Evolutionary conservation across 92 coral and sea anemone species (phyloP).

Genomic region (Metridium senile): DNA sequence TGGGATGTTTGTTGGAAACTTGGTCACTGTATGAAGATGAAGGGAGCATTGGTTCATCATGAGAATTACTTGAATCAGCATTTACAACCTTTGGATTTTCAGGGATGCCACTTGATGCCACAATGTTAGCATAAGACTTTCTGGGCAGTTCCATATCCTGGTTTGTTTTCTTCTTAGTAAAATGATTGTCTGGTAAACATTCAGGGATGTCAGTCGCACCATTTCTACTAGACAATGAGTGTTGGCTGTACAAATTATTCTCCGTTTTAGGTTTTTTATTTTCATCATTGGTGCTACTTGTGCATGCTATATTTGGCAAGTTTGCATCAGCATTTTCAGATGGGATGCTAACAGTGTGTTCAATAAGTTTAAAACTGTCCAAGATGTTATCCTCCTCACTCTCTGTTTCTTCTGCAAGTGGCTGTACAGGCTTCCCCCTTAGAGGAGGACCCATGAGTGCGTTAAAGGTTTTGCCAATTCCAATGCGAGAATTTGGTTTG

Average conservation of each 20-base stretch:
- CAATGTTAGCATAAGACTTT: background rate
- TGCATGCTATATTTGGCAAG: background rate
- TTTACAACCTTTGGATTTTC: background rate
- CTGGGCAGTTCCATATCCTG: too few relatives aligned
- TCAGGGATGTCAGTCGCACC: background rate
- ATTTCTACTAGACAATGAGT: background rate
- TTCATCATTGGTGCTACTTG: slow-evolving; percentile 5
- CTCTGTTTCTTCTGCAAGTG: slow-evolving; percentile 53
- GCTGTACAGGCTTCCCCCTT: slow-evolving; percentile 51
- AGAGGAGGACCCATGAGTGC: slow-evolving; percentile 62
- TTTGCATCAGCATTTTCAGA: slow-evolving; percentile 11
- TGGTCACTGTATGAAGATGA: background rate
- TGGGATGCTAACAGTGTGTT: slow-evolving; percentile 18
- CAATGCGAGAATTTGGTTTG: slow-evolving; percentile 51
- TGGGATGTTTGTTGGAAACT: slow-evolving; percentile 6
- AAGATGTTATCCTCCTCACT: slow-evolving; percentile 37
- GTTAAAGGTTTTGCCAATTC: slow-evolving; percentile 31
- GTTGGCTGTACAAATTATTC: background rate
- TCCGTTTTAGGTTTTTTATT: slow-evolving; percentile 13
- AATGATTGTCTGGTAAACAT: background rate
- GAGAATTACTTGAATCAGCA: background rate
- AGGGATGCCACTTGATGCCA: background rate
- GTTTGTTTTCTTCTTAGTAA: background rate
- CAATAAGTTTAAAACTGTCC: slow-evolving; percentile 53
- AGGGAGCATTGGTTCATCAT: background rate